Base-by-base conservation (phyloP, 2,113 vertebrate species). In the Gallinago paraguaiae region DNA sequence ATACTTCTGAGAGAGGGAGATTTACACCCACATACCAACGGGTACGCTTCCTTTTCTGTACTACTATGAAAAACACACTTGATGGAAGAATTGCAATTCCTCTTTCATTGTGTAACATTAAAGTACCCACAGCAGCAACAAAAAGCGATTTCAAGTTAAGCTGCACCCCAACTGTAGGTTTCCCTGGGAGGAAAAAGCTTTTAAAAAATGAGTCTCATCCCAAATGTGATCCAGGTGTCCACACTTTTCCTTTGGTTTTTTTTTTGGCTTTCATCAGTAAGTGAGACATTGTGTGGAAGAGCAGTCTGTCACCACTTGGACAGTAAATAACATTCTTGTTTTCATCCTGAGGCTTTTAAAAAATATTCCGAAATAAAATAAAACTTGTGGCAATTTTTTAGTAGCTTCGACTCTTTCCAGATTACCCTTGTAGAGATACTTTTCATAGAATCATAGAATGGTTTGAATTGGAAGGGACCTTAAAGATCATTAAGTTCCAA, bases 41-140 rank as follows among this genome's bases (percentile, higher is more conserved):
- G 61, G 45, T 71, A 35, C 28, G 18, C 59, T 85, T 93, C 57
- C 94, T 95, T 94, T 93, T 94, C 93, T 86, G 79, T 80, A 22
- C 83, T 86, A 39, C 83, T 84, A 53, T 82, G 77, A 72, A 82
- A 84, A 92, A 35, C 61, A 74, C n/a, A 50, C 54, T 92, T 17
- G 28, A 24, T 54, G 16, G 57, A 94, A 92, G 41, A 91, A 61
- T 65, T 14, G 1, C 74, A 76, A 65, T 91, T 81, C 37, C 50
- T 89, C 24, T 92, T 89, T 46, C 64, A 30, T 92, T 74, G 31
- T 53, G 39, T 93, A 88, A 76, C 23, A 2, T 81, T 89, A 31
- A 79, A 71, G 88, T 64, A 65, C 43, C 69, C 64, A 56, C 27
- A 71, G 83, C 92, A 95, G 57, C 61, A 78, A 57, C 69, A 61